Evolutionary conservation across 2,113 vertebrate species (phyloP).

Genomic region (Ictalurus punctatus): DNA sequence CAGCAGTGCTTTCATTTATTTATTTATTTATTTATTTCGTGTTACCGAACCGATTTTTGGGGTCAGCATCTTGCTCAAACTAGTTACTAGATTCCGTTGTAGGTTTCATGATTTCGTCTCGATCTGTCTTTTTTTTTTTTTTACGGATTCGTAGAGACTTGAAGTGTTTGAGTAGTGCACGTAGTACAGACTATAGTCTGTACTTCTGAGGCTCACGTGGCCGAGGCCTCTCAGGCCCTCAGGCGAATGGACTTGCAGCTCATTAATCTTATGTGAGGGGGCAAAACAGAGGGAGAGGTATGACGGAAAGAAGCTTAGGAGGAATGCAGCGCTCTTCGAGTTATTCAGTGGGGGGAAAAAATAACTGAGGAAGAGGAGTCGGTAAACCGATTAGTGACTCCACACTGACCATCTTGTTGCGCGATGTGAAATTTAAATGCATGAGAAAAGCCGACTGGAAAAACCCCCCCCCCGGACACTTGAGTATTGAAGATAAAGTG

Average conservation of each 20-base stretch:
- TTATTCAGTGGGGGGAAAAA: neutral
- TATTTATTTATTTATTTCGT: neutral
- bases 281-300: neutral
- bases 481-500: neutral
- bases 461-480: neutral
- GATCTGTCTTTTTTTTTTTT: neutral
- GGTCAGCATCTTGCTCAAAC: neutral
- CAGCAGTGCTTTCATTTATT: neutral
- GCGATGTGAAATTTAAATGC: neutral
- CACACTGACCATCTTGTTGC: neutral
- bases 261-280: neutral
- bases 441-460: neutral
- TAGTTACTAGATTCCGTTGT: neutral
- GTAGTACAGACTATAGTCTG: neutral
- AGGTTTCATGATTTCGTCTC: neutral
- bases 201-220: neutral
- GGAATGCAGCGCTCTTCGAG: neutral
- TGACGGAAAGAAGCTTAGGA: constrained; percentile 29
- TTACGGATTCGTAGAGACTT: neutral
- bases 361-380: neutral
- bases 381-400: neutral
- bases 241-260: neutral
- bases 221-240: neutral
- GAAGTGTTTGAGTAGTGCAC: constrained; percentile 1
- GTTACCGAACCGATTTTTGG: neutral